These are phyloP conservation scores for Entelurus aequoreus DNA, from an alignment of 2,113 vertebrate genomes.

Conservation along the genomic window DNA sequence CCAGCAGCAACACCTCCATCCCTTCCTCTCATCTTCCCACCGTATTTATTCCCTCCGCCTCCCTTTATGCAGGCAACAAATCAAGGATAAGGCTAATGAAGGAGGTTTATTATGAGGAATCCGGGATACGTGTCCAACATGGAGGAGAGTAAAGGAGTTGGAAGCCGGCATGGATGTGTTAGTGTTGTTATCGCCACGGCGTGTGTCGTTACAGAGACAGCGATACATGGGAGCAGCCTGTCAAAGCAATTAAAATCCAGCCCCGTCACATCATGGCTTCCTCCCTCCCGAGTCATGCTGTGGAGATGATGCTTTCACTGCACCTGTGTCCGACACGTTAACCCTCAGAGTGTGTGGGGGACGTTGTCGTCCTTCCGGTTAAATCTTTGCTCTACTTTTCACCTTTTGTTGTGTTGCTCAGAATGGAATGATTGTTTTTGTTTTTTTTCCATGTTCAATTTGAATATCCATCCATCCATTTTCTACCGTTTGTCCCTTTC, in stretches of 20 bases:
- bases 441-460: too few relatives aligned
- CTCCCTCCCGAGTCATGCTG: constrained; percentile 50
- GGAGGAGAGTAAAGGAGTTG: constrained; percentile 22
- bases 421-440: too few relatives aligned
- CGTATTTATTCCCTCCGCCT: constrained; percentile 31
- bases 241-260: constrained; percentile 67
- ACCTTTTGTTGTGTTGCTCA: too few relatives aligned
- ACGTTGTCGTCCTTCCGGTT: too few relatives aligned
- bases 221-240: constrained; percentile 54
- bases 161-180: constrained; percentile 62
- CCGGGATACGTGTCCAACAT: constrained; percentile 14
- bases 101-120: constrained; percentile 40
- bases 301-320: constrained; percentile 51
- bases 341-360: constrained; percentile 4
- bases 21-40: constrained; percentile 56
- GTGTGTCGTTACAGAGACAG: constrained; percentile 57
- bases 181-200: constrained; percentile 55
- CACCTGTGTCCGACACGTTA: constrained; percentile 58
- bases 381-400: too few relatives aligned
- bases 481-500: too few relatives aligned
- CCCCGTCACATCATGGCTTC: constrained; percentile 57
- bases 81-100: constrained; percentile 60
- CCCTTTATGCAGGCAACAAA: constrained; percentile 32
- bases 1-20: constrained; percentile 32
- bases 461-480: too few relatives aligned